These are phyloP conservation scores for Laothoe populi DNA, from an alignment of 2,888 invertebrate genomes.

Conservation along the genomic window DNA sequence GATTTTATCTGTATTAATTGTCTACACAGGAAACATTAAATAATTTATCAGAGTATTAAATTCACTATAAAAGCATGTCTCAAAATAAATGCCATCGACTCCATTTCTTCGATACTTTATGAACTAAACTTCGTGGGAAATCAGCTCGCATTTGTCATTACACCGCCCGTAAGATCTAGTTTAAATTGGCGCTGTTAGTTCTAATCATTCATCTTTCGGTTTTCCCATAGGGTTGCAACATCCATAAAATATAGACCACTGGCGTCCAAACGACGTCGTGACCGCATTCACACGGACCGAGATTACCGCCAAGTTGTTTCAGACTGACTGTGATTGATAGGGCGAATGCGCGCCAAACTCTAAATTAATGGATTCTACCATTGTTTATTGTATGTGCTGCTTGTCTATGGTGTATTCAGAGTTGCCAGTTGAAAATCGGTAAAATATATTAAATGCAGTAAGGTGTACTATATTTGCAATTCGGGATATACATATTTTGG, in stretches of 20 bases:
- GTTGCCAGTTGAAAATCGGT: conserved; percentile 11
- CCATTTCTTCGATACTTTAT: conserved; percentile 3
- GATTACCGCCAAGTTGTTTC: conserved; percentile 70
- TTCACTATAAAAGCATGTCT: background rate
- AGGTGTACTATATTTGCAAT: too few species aligned
- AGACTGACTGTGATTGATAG: conserved; percentile 76
- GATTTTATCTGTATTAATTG: conserved; percentile 1
- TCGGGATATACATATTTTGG: too few species aligned
- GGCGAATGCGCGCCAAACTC: conserved; percentile 60
- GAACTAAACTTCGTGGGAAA: conserved; percentile 16
- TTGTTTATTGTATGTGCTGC: conserved; percentile 45
- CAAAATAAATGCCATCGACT: background rate
- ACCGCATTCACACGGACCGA: conserved; percentile 78
- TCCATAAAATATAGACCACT: conserved; percentile 70
- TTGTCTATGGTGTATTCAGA: background rate
- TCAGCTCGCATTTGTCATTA: conserved; percentile 12
- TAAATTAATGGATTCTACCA: conserved; percentile 67
- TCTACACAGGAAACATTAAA: conserved; percentile 11
- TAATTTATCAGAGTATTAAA: background rate
- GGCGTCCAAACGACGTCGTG: conserved; percentile 54
- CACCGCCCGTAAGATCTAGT: conserved; percentile 22
- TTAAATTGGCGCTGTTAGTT: conserved; percentile 22
- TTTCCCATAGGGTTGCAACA: conserved; percentile 72
- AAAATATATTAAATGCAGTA: too few species aligned
- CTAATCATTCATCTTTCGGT: conserved; percentile 43